phyloP scores from a whole-genome alignment of 2,797 vertebrate genomes.

The Ibycter americanus region DNA sequence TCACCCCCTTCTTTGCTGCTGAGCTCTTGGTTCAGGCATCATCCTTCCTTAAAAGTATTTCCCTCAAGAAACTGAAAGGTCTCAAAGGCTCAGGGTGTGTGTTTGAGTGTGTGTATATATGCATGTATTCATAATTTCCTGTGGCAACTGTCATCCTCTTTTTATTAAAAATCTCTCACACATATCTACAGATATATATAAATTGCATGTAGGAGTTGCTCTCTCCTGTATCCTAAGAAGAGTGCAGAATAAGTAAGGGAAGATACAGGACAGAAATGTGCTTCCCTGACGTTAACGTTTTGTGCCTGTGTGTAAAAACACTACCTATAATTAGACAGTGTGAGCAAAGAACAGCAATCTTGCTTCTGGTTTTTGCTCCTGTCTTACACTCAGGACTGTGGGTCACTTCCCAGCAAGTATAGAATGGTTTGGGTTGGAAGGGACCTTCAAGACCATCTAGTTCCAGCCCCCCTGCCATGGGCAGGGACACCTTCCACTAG shows the following conservation, averaged over 20 bases:
- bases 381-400: neutral
- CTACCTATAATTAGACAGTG: neutral
- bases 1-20: neutral
- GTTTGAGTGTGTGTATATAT: neutral
- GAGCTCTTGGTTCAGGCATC: neutral
- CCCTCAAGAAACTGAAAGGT: neutral
- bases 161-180: slow-evolving; percentile 42
- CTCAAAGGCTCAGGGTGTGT: neutral
- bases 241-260: neutral
- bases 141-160: slow-evolving; percentile 27
- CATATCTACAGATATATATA: slow-evolving; percentile 32
- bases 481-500: too few relatives aligned
- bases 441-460: too few relatives aligned
- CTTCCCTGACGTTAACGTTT: neutral
- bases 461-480: too few relatives aligned
- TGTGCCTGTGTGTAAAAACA: neutral
- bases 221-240: neutral
- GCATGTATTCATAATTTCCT: slow-evolving; percentile 19
- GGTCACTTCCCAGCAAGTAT: neutral
- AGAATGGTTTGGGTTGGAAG: too few relatives aligned
- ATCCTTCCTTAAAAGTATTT: neutral
- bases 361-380: neutral
- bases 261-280: neutral
- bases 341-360: neutral
- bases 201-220: slow-evolving; percentile 45